Conservation (phyloP, 2,888 invertebrate species). For the Fissipunctia ypsillon region DNA sequence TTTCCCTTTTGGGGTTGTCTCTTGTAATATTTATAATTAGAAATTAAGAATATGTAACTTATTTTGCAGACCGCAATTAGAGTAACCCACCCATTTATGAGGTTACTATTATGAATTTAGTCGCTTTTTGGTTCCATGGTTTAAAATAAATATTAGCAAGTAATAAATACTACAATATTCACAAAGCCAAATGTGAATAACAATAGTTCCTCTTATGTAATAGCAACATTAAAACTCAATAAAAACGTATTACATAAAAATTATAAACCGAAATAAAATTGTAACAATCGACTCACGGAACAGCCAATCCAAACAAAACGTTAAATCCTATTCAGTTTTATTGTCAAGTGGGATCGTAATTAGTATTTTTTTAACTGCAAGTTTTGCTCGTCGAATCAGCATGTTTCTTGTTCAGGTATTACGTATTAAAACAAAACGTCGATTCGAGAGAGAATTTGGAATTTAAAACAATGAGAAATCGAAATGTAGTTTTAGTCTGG, state of each 20-base stretch:
- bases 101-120: no score
- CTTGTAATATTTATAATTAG: not conserved
- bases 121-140: no score
- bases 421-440: not conserved
- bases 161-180: not conserved
- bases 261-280: not conserved
- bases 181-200: not conserved
- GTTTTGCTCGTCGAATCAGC: slow-evolving; percentile 13
- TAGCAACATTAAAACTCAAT: not conserved
- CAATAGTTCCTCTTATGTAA: not conserved
- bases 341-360: slow-evolving; percentile 34
- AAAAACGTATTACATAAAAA: not conserved
- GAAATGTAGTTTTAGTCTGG: not conserved
- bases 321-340: slow-evolving; percentile 34
- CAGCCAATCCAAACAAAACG: slow-evolving; percentile 28
- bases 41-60: not conserved
- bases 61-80: not conserved
- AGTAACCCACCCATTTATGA: no score
- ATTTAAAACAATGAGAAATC: not conserved
- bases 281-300: slow-evolving; percentile 4
- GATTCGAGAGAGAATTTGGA: not conserved
- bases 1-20: not conserved
- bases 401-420: not conserved
- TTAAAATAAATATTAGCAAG: not conserved
- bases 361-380: slow-evolving; percentile 39